These are phyloP conservation scores for Mesocricetus auratus DNA, from an alignment of 2,113 vertebrate species.

Conservation along the genomic window DNA sequence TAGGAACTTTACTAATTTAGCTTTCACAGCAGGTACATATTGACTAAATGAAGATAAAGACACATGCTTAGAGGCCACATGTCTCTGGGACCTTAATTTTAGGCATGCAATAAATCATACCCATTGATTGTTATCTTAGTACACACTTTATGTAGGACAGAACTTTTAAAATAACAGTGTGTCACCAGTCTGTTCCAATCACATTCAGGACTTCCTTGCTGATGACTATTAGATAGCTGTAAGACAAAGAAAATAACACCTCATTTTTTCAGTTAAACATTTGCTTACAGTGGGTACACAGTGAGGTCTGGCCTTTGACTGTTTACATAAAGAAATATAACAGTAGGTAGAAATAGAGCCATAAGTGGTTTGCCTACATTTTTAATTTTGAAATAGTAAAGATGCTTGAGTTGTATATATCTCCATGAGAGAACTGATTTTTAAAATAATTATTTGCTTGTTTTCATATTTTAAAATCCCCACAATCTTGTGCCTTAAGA, in stretches of 20 bases:
- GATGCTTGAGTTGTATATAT: background rate
- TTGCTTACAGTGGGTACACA: no score
- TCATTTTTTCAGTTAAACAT: background rate
- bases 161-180: background rate
- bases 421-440: background rate
- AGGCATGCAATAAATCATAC: background rate
- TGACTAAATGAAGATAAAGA: background rate
- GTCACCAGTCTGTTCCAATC: background rate
- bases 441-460: background rate
- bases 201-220: background rate
- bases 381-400: background rate
- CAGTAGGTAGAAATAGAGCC: background rate
- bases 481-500: background rate
- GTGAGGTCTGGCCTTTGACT: background rate
- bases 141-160: background rate
- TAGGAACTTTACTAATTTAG: background rate
- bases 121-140: background rate
- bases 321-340: background rate
- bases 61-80: background rate
- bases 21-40: background rate
- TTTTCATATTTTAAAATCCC: background rate
- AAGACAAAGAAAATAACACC: background rate
- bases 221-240: background rate
- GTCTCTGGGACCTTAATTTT: background rate
- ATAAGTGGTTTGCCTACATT: background rate